These are phyloP conservation scores for Palaemon carinicauda DNA, from an alignment of 1,140 invertebrate genomes.

Conservation along the genomic window DNA sequence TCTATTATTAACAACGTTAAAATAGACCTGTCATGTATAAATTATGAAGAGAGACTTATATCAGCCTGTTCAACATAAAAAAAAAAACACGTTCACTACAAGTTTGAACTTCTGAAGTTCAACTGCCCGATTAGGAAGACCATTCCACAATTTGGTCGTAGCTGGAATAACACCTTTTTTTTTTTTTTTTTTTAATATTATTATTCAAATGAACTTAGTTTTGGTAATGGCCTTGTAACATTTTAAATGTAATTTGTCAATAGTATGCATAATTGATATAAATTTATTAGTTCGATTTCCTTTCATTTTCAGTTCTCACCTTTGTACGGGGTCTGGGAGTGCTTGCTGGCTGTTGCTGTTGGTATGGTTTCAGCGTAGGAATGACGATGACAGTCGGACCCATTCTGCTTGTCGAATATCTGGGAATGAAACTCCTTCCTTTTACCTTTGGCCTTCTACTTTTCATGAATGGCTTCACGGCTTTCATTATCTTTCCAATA, in stretches of 20 bases:
- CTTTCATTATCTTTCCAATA: conserved; percentile 9
- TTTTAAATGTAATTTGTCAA: not conserved
- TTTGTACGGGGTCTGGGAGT: conserved; percentile 10
- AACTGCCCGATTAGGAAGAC: too few relatives aligned
- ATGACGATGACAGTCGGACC: conserved; percentile 20
- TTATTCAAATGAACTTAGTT: too few relatives aligned
- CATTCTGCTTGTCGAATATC: conserved; percentile 39
- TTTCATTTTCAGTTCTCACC: not conserved
- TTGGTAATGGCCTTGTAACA: not conserved
- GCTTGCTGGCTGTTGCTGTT: conserved; percentile 5
- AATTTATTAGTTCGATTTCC: not conserved
- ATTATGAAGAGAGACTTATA: too few relatives aligned
- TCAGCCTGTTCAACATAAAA: too few relatives aligned
- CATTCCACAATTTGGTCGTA: too few relatives aligned
- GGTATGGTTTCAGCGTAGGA: conserved; percentile 23
- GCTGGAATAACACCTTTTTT: too few relatives aligned
- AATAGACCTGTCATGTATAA: too few relatives aligned
- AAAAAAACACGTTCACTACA: too few relatives aligned
- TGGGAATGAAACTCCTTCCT: conserved; percentile 29
- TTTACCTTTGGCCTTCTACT: conserved; percentile 20
- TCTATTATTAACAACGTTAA: too few relatives aligned
- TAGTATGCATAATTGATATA: not conserved
- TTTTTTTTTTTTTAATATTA: too few relatives aligned
- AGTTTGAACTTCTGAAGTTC: too few relatives aligned
- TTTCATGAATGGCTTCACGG: conserved; percentile 27